A percentile compares a stretch with the other conserved stretches of the same genome.
Evolutionary conservation across 1,140 invertebrate species (phyloP).

Genomic region (Sinonovacula constricta): DNA sequence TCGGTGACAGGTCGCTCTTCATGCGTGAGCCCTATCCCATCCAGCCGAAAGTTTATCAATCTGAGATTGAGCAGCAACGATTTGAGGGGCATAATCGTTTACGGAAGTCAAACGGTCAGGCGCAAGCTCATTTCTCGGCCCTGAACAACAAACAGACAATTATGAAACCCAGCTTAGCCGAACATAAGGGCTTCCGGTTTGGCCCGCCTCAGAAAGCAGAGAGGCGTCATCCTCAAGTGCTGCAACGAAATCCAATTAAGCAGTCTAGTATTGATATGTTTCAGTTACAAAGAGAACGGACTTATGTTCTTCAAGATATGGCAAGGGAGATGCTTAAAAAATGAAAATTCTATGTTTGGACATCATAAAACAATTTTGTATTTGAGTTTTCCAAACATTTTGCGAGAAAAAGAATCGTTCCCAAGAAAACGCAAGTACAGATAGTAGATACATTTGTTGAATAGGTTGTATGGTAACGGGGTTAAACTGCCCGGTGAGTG

Average conservation of each 20-base stretch:
- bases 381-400: no score
- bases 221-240: background rate
- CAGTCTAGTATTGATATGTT: constrained; percentile 14
- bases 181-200: constrained; percentile 8
- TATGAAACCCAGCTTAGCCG: background rate
- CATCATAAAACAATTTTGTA: no score
- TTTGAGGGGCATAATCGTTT: constrained; percentile 24
- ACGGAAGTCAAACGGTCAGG: constrained; percentile 19
- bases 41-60: constrained; percentile 2
- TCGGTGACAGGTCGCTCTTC: constrained; percentile 27
- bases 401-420: no score
- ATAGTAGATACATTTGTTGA: no score
- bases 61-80: constrained; percentile 37
- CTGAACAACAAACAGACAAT: constrained; percentile 10
- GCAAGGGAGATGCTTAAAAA: constrained; percentile 37
- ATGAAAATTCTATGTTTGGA: no score
- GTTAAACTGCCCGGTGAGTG: no score
- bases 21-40: constrained; percentile 22
- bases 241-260: constrained; percentile 5
- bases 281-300: constrained; percentile 40
- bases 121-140: constrained; percentile 29
- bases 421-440: no score
- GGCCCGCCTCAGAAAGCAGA: background rate
- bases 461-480: no score
- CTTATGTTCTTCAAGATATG: constrained; percentile 30